Percentiles rank a stretch among this genome's conserved stretches.
These are phyloP conservation scores for Ichneumoninae sp. DNA, from an alignment of 2,888 invertebrate genomes.

Conservation along the genomic window DNA sequence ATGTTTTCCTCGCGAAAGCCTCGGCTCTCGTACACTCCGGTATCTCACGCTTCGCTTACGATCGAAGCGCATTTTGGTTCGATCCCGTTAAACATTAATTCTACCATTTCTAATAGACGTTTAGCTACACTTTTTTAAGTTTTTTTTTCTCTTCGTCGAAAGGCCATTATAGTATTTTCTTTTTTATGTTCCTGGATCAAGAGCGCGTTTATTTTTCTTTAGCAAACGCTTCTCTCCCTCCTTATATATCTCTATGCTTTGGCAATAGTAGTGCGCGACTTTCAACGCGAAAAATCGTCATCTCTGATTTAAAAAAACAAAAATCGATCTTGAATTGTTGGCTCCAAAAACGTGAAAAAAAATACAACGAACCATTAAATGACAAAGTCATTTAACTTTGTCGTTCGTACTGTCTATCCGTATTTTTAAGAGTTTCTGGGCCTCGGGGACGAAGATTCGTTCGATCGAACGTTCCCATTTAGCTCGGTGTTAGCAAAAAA, in stretches of 20 bases:
- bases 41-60: constrained; percentile 1
- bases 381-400: neutral
- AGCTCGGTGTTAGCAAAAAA: constrained; percentile 14
- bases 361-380: constrained; percentile 2
- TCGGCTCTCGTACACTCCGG: neutral
- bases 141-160: constrained; percentile 48
- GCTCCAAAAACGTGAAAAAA: constrained; percentile 25
- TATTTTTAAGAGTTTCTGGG: constrained; percentile 20
- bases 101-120: constrained; percentile 54
- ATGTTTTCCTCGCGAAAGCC: constrained; percentile 18
- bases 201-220: constrained; percentile 22
- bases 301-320: constrained; percentile 2
- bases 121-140: constrained; percentile 34
- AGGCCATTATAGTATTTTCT: constrained; percentile 56
- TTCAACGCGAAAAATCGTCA: constrained; percentile 13
- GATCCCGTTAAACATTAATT: constrained; percentile 53
- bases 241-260: constrained; percentile 66
- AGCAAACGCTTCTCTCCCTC: constrained; percentile 34
- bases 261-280: constrained; percentile 68
- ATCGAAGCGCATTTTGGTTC: constrained; percentile 56
- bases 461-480: constrained; percentile 18
- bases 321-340: neutral
- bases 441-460: constrained; percentile 19
- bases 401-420: neutral
- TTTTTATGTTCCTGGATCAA: constrained; percentile 43